Base-by-base conservation (phyloP, 1,140 invertebrate species). In the Drosophila triauraria region DNA sequence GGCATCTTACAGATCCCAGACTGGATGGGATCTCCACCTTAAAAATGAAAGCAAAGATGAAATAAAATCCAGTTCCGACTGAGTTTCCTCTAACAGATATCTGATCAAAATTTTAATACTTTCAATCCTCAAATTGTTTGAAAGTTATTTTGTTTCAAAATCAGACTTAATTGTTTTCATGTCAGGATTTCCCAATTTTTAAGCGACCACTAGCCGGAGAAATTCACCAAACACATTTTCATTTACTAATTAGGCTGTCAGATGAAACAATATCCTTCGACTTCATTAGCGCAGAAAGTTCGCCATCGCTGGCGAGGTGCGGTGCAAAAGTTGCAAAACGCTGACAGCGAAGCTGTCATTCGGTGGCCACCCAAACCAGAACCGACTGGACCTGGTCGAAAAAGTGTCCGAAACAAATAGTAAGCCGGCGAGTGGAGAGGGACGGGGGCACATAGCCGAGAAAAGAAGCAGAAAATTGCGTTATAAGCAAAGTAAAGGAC, bases 401-500 rank as follows among this genome's bases (percentile, higher is more conserved):
- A 85, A 86, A 67, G 68, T 71, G 68, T 59, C 61, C 69, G 84
- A 86, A 88, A 84, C 82, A 82, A 85, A 82, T 75, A 80, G 83
- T 88, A 77, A 76, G 68, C 71, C 50, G 62, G 48, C n/a, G 42
- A 30, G 42, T 3, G 46, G 7, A 8, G 35, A 5, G 10, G 35
- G 43, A 2, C 8, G 8, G 20, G 38, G 5, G 13, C 13, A 2
- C 20, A 20, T 40, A 25, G 59, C 43, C 42, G 72, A 30, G 59
- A 75, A 83, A 80, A 87, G 77, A 56, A 71, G 74, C 80, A 65
- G 77, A 81, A 87, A 87, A 87, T 87, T 87, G 84, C 84, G 84
- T 87, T 87, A 87, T 88, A 90, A 88, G 84, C 81, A 84, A 90
- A 88, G 80, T 90, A 90, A 88, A 78, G 85, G 84, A 88, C 84